Evolutionary conservation across 92 coral and sea anemone species (phyloP), one percentile per base, ranked within the genome.

Genomic region (Nematostella vectensis): DNA sequence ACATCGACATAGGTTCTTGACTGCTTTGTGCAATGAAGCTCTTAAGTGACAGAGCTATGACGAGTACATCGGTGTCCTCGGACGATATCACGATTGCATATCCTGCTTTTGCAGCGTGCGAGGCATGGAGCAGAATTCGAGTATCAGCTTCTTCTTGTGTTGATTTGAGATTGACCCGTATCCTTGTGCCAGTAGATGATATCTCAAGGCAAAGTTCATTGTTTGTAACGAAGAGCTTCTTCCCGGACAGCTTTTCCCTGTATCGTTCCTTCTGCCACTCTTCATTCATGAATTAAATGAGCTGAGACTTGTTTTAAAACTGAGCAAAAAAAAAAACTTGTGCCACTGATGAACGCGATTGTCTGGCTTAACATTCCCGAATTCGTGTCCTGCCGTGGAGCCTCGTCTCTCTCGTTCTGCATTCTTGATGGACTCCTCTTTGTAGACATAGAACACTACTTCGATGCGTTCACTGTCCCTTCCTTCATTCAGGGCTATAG

Each of bases 131-230:
- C 27, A 72, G 20, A n/a, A 79, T 18, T 55, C 80, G 48, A 2
- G 75, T 75, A 48, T 80, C 67, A 54, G 78, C 82, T 68, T 68
- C 81, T 54, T 80, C 77, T 24, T 58, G 78, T 25, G 69, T 59
- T 24, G 78, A 64, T 51, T 31, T 29, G 50, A 70, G 79, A 18
- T 71, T 70, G 27, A 62, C 57, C 27, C 57, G 39, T 4, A 29
- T 17, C 6, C 1, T 11, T 47, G 57, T 36, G 19, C 30, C 55
- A 15, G 44, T 64, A 22, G 76, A 55, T 28, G 87, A 39, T 18
- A 67, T 67, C 48, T 48, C 25, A 61, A 57, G 26, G 38, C 81
- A 72, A 23, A 55, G 31, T 15, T 61, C 71, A 9, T 47, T 71
- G 25, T 40, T 54, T 9, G 85, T 31, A 26, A 65, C 75, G 55